Conservation (phyloP, 2,797 vertebrate genomes). For the Eulemur albifrons region DNA sequence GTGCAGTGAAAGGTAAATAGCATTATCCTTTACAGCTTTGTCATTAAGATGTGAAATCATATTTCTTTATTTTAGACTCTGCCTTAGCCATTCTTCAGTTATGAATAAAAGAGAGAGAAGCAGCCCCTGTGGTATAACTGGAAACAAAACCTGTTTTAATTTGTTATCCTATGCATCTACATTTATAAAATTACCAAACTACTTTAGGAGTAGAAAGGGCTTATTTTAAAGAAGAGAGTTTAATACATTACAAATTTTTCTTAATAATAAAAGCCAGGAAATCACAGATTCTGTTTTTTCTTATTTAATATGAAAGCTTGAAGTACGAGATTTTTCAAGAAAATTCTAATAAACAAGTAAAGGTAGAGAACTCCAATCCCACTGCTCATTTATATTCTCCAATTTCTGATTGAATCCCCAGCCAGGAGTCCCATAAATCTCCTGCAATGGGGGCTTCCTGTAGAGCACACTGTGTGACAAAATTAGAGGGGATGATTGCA, state of each 20-base stretch:
- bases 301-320: conserved; percentile 46
- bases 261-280: conserved; percentile 56
- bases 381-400: conserved; percentile 75
- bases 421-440: conserved; percentile 64
- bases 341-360: conserved; percentile 64
- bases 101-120: conserved; percentile 13
- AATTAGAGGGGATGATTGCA: conserved; percentile 73
- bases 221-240: conserved; percentile 47
- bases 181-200: conserved; percentile 50
- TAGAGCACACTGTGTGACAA: conserved; percentile 56
- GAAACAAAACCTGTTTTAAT: conserved; percentile 48
- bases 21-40: neutral
- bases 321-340: conserved; percentile 50
- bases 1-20: neutral
- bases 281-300: conserved; percentile 2
- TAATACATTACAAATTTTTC: conserved; percentile 51
- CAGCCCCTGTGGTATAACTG: neutral
- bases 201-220: neutral
- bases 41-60: neutral
- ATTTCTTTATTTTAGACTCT: conserved; percentile 17
- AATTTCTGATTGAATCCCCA: conserved; percentile 76
- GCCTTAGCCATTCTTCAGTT: conserved; percentile 3
- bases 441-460: conserved; percentile 66
- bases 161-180: conserved; percentile 15
- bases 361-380: conserved; percentile 75